Base-by-base conservation (phyloP, 2,888 invertebrate species). In the Cistogaster globosa region DNA sequence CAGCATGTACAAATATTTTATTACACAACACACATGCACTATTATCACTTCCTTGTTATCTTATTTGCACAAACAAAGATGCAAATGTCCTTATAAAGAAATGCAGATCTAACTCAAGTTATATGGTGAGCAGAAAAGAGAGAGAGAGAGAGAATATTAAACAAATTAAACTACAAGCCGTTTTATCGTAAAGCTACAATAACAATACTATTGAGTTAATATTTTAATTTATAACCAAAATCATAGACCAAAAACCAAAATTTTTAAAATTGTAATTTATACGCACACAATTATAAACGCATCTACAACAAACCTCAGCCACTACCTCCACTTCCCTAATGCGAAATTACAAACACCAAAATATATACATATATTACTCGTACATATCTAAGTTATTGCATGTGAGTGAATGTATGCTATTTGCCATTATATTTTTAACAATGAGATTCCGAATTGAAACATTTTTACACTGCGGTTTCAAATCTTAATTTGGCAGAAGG, bases 121-220 rank as follows among this genome's bases (percentile, higher is more conserved):
- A 42, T 3, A 42, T 9, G 14, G 11, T 3, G 7, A 1, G 48
- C 7, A 16, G n/a, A 32, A 32, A 6, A 32, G 32, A 32, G 42
- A 45, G 51, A 55, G 51, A 55, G 45, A 42, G 12, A n/a, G 16
- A 63, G 32, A 55, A 48, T 62, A 0, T 14, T 38, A 53, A 32
- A 22, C 26, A 22, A 68, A 78, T 78, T 68, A 36, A 16, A 65
- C 51, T 71, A 65, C 75, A 14, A 76, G 22, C 48, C 78, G 71
- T 67, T 75, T 65, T 75, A 78, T 75, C 65, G 62, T 72, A 62
- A 53, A 53, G 71, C 65, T 57, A 71, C 76, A 84, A 71, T 75
- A 84, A 84, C 80, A 80, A 84, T 84, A 80, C 84, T 53, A 76
- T 80, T 80, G 67, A 84, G 80, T 80, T 80, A 84, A 84, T 80